Base-by-base conservation (phyloP, 2,113 vertebrate species). In the Heterotilapia buettikoferi region DNA sequence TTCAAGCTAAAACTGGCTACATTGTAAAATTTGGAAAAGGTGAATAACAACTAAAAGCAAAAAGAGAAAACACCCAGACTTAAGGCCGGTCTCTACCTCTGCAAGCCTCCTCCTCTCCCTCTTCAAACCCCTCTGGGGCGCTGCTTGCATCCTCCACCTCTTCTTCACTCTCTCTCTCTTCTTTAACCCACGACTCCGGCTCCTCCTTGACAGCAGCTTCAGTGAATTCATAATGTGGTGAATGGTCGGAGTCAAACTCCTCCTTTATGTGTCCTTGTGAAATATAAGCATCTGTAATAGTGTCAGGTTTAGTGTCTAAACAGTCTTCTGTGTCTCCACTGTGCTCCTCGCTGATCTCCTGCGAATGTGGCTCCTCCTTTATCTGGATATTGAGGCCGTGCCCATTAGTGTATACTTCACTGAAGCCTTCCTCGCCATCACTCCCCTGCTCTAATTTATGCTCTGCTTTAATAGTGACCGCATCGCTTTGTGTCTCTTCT, bases 341-440 rank as follows among this genome's bases (percentile, higher is more conserved):
- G 18, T 53, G 31, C 59, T 84, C 86, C 61, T 90, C 93, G 9
- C 85, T 57, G 57, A 95, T 94, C 26, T 93, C 88, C 29, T 26
- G 76, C 8, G 87, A 59, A 14, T 92, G 50, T n/a, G 93, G 94
- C 43, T 96, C 96, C 79, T 96, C 95, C 71, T 96, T 96, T 85
- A 96, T 92, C 9, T 63, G 89, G 73, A 95, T 79, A 53, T 86
- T 21, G 1, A 91, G 88, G 38, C 53, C 63, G 5, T 54, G 61
- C 33, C 84, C 88, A 9, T 93, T 81, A 2, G 57, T 54, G 61
- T 82, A n/a, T 14, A 71, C 79, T 6, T 90, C 83, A 52, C 13
- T 5, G 3, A 43, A 26, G 63, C 31, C 76, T 29, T 82, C 90
- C 24, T 92, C 88, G 4, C 3, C 68, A 29, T 89, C 81, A 21